phyloP scores from a whole-genome alignment of 2,797 vertebrate species.

The Chrysocyon brachyurus region DNA sequence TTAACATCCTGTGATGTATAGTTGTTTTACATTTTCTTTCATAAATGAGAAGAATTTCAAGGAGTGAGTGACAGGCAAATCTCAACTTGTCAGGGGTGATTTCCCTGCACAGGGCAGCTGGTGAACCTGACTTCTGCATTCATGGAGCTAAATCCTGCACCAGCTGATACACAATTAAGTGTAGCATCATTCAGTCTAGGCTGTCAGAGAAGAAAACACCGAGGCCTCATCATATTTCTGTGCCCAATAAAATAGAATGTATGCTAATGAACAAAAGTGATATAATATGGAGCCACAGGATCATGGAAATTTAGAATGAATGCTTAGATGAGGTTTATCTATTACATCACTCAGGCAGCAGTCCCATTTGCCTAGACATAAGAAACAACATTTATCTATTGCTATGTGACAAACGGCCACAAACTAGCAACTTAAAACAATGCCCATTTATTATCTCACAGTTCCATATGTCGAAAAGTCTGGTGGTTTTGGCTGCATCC shows the following conservation, averaged over 20 bases:
- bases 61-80: neutral
- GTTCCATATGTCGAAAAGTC: neutral
- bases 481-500: neutral
- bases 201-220: neutral
- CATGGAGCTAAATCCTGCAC: neutral
- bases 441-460: neutral
- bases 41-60: slow-evolving; percentile 38
- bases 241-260: neutral
- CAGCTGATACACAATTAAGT: neutral
- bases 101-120: neutral
- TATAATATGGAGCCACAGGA: neutral
- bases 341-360: neutral
- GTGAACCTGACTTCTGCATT: neutral
- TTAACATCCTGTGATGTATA: neutral
- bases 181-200: neutral
- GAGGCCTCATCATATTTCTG: neutral
- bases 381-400: neutral
- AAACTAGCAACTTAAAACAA: neutral
- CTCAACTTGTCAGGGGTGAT: neutral
- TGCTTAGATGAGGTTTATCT: neutral
- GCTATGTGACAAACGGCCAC: neutral
- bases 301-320: neutral
- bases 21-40: slow-evolving; percentile 11
- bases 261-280: neutral
- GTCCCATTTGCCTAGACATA: neutral